Evolutionary conservation across 2,797 vertebrate species (phyloP).

Genomic region (Basileuterus tristriatus): DNA sequence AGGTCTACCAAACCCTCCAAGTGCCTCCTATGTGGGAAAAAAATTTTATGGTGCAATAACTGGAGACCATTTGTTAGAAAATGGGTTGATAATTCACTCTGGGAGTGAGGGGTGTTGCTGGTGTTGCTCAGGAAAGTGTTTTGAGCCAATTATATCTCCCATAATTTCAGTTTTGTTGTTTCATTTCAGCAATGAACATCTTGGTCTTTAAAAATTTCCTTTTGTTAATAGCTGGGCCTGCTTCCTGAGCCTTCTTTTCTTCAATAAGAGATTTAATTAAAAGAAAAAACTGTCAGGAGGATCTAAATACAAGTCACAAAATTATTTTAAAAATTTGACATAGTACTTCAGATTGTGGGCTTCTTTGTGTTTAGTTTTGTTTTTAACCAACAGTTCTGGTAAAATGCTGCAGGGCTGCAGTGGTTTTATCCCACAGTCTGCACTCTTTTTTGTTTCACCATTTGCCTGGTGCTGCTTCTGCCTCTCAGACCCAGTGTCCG

Average conservation of each 20-base stretch:
- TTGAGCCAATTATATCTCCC: background rate
- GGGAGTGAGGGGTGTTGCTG: background rate
- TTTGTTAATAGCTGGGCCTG: background rate
- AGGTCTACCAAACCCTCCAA: background rate
- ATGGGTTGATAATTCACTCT: background rate
- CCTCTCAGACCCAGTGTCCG: background rate
- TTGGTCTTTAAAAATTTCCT: background rate
- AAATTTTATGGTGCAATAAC: background rate
- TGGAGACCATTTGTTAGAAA: background rate
- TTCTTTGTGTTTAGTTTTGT: background rate
- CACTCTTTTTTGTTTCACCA: background rate
- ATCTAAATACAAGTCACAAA: background rate
- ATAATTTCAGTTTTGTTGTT: constrained; percentile 23
- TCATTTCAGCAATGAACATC: background rate
- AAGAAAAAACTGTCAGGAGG: background rate
- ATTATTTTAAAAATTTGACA: background rate
- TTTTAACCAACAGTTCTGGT: background rate
- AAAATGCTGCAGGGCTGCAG: background rate
- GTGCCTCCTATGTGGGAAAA: background rate
- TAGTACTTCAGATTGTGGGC: accelerated
- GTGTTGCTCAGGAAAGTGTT: background rate
- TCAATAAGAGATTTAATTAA: background rate
- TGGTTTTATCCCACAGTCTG: background rate
- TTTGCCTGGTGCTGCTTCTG: background rate
- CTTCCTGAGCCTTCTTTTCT: background rate